A percentile compares a stretch with the other conserved stretches of the same genome.
Conservation (phyloP, 2,113 vertebrate species). For the Mugil cephalus region DNA sequence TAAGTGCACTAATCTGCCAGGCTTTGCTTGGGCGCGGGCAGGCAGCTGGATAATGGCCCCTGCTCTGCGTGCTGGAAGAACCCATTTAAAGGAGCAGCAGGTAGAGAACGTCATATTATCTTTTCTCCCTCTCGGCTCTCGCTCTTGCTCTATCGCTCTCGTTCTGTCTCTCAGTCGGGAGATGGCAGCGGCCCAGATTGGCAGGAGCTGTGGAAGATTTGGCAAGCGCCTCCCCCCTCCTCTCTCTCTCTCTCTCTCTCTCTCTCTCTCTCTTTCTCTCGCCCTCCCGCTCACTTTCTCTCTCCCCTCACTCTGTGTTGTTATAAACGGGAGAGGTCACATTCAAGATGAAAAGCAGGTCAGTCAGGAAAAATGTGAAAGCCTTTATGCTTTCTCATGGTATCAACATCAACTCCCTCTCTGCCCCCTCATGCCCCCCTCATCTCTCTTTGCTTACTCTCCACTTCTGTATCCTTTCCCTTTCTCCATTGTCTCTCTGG, state of each 20-base stretch:
- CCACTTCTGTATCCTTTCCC: conserved; percentile 70
- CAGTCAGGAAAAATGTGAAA: conserved; percentile 86
- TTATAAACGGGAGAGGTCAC: conserved; percentile 84
- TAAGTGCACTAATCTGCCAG: conserved; percentile 79
- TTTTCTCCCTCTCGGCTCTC: conserved; percentile 38
- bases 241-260: conserved; percentile 66
- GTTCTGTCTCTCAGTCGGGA: conserved; percentile 62
- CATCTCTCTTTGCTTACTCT: conserved; percentile 68
- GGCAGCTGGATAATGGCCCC: conserved; percentile 75
- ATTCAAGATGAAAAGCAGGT: conserved; percentile 87
- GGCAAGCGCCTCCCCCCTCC: conserved; percentile 67
- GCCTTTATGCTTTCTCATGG: conserved; percentile 86
- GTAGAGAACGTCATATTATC: conserved; percentile 62
- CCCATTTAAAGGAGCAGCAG: conserved; percentile 78
- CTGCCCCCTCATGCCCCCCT: conserved; percentile 41
- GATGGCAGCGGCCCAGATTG: conserved; percentile 77
- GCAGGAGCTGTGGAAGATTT: conserved; percentile 78
- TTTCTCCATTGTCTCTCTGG: conserved; percentile 72
- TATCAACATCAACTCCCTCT: conserved; percentile 81
- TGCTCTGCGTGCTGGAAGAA: conserved; percentile 62
- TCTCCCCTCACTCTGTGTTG: conserved; percentile 77
- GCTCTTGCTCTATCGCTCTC: conserved; percentile 53
- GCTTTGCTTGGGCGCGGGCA: conserved; percentile 70
- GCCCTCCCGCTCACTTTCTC: conserved; percentile 65
- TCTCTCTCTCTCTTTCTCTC: too few relatives aligned